Evolutionary conservation across 2,888 invertebrate genomes (phyloP), one percentile per base, ranked within the genome.

Genomic region (Halictus ligatus): DNA sequence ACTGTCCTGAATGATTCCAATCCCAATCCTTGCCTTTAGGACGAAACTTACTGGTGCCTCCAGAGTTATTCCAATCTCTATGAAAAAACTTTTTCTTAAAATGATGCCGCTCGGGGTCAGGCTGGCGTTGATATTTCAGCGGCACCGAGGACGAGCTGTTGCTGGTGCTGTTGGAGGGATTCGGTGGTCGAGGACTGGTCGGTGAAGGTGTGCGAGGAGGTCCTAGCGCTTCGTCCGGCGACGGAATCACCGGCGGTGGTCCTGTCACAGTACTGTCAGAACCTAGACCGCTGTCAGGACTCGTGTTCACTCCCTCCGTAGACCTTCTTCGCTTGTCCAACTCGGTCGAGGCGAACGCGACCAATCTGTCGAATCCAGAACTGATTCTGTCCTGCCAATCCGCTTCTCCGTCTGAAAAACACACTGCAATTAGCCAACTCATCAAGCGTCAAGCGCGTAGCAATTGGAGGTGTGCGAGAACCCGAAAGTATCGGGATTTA

Each of bases 351-450:
- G 99, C 99, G 94, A 98, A 98, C 84, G 98, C 98, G 90, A 99
- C 98, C 92, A 99, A 96, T 90, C 98, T 97, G 96, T 99, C 99
- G 96, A 99, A 99, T 79, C 98, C 98, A 91, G 98, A 98, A 95
- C 98, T 98, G 92, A 99, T 98, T 91, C 98, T 97, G 95, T 98
- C 98, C 95, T 98, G 98, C 98, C 98, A 99, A 95, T 98, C 98
- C 92, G 97, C 97, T 95, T 98, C 97, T 95, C 97, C 97, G 91
- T 97, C 97, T 95, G 93, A n/a, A 95, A 94, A 78, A 81, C 81
- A 76, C 84, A 58, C 50, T 64, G 58, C 5, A 21, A n/a, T 88
- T 81, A 81, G 40, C 50, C 25, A 67, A n/a, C 74, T 60, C 29
- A 64, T 76, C 35, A 40, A n/a, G n/a, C n/a, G 25, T 64, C 64